A percentile compares a stretch with the other conserved stretches of the same genome.
phyloP scores from a whole-genome alignment of 2,888 invertebrate genomes.

The Vannuccia rotundouncinata region DNA sequence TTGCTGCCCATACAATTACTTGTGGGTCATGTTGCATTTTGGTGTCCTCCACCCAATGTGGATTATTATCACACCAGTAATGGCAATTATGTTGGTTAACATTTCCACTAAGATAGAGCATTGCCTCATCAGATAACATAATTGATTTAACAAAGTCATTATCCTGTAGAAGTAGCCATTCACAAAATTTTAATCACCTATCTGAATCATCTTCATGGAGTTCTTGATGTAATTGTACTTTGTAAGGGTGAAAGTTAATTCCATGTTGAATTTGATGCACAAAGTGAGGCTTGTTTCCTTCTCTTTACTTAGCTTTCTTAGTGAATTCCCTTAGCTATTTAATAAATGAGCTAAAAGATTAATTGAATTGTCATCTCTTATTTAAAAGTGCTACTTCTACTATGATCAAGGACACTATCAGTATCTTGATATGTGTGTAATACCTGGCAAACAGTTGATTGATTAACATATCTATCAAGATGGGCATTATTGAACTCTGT shows the following conservation, averaged over 20 bases:
- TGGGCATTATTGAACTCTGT: neutral
- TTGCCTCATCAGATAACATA: slow-evolving; percentile 13
- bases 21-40: slow-evolving; percentile 20
- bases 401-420: neutral
- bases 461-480: neutral
- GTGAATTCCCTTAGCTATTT: slow-evolving; percentile 6
- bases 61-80: neutral
- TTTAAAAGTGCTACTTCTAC: neutral
- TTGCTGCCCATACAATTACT: neutral
- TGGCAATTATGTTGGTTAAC: slow-evolving; percentile 10
- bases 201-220: slow-evolving; percentile 23
- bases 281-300: neutral
- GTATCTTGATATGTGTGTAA: neutral
- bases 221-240: slow-evolving; percentile 23
- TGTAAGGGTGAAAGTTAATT: slow-evolving; percentile 5
- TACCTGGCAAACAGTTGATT: neutral
- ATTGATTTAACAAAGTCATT: slow-evolving; percentile 24
- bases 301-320: slow-evolving; percentile 26
- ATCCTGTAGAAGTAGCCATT: slow-evolving; percentile 22
- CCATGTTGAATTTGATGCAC: neutral
- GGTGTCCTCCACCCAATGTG: slow-evolving; percentile 10
- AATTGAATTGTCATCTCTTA: neutral
- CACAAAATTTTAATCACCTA: slow-evolving; percentile 17
- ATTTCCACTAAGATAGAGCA: slow-evolving; percentile 24
- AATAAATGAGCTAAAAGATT: slow-evolving; percentile 23